phyloP scores from a whole-genome alignment of 2,113 vertebrate genomes.

The Turdus rufiventris region DNA sequence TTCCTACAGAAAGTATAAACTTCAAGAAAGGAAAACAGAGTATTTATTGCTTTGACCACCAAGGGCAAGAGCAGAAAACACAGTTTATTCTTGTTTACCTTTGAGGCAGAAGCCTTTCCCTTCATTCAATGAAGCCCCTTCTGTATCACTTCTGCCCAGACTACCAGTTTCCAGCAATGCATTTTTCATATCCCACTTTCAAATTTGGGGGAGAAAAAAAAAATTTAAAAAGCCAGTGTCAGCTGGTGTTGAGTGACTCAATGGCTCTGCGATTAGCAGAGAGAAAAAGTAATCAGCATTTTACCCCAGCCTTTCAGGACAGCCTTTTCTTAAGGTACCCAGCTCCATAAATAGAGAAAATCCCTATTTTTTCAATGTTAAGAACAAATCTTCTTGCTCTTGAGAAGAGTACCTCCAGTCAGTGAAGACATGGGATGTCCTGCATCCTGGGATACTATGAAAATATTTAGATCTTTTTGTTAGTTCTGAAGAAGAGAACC shows the following conservation, averaged over 20 bases:
- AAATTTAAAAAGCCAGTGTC: background rate
- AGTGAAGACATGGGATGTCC: background rate
- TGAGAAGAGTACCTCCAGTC: background rate
- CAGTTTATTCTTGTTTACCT: background rate
- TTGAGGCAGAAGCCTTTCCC: background rate
- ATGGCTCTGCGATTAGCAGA: background rate
- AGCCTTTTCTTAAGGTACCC: background rate
- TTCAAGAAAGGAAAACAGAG: background rate
- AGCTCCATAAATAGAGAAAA: background rate
- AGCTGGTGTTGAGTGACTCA: background rate
- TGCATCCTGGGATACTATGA: background rate
- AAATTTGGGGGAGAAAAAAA: background rate
- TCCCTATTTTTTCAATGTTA: background rate
- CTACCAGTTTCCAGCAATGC: background rate
- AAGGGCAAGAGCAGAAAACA: background rate
- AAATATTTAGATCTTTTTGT: background rate
- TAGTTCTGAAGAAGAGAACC: background rate
- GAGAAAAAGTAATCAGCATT: background rate
- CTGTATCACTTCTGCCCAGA: background rate
- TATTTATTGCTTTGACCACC: background rate
- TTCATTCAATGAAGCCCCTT: background rate
- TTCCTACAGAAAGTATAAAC: slow-evolving; percentile 28
- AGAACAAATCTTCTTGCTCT: background rate
- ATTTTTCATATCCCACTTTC: background rate
- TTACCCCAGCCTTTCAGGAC: background rate